phyloP scores from a whole-genome alignment of 1,140 invertebrate species.

The Bombus waltoni region DNA sequence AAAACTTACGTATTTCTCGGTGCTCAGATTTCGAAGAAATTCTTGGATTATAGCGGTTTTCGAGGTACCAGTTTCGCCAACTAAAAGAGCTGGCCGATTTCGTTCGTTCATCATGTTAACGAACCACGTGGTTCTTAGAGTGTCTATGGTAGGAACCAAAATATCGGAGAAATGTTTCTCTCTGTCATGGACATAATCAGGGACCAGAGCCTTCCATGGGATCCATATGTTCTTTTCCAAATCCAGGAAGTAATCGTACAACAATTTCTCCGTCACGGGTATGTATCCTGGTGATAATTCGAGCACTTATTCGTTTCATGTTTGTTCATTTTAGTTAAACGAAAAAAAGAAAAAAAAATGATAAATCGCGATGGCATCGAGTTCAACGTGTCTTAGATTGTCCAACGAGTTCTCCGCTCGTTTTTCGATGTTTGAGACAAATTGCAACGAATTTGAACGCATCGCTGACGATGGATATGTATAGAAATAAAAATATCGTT shows the following conservation, averaged over 20 bases:
- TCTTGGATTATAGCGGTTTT: constrained; percentile 94
- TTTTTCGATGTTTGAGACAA: no score
- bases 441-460: background rate
- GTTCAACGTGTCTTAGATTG: no score
- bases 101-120: constrained; percentile 90
- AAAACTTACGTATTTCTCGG: constrained; percentile 87
- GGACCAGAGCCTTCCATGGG: constrained; percentile 92
- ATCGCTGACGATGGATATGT: background rate
- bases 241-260: constrained; percentile 93
- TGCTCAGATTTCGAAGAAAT: constrained; percentile 88
- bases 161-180: constrained; percentile 90
- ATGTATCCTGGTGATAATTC: constrained; percentile 84
- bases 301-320: no score
- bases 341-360: no score
- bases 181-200: constrained; percentile 88
- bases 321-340: no score
- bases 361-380: no score
- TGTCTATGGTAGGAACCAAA: constrained; percentile 94
- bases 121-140: constrained; percentile 90
- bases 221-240: constrained; percentile 88
- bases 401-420: no score
- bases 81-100: constrained; percentile 90
- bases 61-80: constrained; percentile 95
- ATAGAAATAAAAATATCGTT: background rate
- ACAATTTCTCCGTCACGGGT: constrained; percentile 85